Evolutionary conservation across 2,113 vertebrate genomes (phyloP), one percentile per base, ranked within the genome.

Genomic region (Trochalopteron elliotii): DNA sequence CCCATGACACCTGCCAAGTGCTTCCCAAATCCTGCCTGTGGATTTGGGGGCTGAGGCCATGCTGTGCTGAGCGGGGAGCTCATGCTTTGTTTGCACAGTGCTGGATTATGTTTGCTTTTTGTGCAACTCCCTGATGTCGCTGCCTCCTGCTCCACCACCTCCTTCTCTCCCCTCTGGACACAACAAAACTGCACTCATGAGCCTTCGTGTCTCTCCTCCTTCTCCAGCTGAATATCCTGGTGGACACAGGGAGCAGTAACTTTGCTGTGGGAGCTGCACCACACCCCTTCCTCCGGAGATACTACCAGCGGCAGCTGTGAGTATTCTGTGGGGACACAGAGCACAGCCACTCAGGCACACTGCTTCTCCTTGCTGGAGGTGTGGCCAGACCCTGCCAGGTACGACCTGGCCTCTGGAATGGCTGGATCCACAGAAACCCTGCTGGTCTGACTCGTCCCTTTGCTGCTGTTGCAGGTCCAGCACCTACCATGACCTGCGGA

Each of bases 231-330:
- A 99, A 99, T 53, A 99, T 99, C 97, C 98, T 99, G 96, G 99
- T 99, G 97, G 99, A 99, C 90, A 99, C 99, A 0, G 99, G 99
- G 77, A 99, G 99, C 98, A 99, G 99, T 89, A 99, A 99, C 96
- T 99, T 99, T 16, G 99, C 99, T 5, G 99, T 99, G n/a, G 99
- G 99, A 9, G 99, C 99, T 7, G 99, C 99, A 1, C 98, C 99
- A 69, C 99, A 99, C 92, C 98, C 99, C 11, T 99, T 99, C 94
- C 98, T 99, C 52, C 98, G 97, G 68, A 97, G 99, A 97, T 99
- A 99, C 97, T 99, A 99, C 97, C 99, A 99, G 94, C 98, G 99
- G 22, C 99, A 99, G 82, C 98, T 99, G 99, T 99, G 97, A 99
- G 99, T 99, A 85, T 13, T 28, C 61, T 16, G 59, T 4, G 39